Base-by-base conservation (phyloP, 2,888 invertebrate genomes). In the Cryptosula pallasiana region DNA sequence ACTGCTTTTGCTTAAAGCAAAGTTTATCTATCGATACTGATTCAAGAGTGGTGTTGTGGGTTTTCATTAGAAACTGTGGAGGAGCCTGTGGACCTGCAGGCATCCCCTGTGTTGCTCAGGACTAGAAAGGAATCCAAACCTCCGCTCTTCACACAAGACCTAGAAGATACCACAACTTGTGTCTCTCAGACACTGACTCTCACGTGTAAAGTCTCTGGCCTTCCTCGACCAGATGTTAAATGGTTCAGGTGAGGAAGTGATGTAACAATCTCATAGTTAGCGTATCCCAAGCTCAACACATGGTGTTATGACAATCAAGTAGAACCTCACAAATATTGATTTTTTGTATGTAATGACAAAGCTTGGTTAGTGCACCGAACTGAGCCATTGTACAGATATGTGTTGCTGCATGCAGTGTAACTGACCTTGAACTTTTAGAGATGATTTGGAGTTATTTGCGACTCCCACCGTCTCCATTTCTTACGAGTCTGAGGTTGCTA, bases 201-300 rank as follows among this genome's bases (percentile, higher is more conserved):
- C 72, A 87, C 87, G 55, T 94, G 94, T 20, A 92, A 91, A 86
- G 94, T 96, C 1, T 90, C 90, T 9, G 95, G 95, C 71, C 91
- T 92, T 82, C 95, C 95, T 71, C 90, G 91, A 1, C 95, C 95
- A n/a, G 91, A 90, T 81, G 90, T 95, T 29, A 89, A 90, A 58
- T 95, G 95, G 95, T 89, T 93, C 74, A 90, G 92, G 78, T 94
- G 94, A 81, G 94, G 94, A n/a, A n/a, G n/a, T n/a, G n/a, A n/a
- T n/a, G n/a, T n/a, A n/a, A n/a, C n/a, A n/a, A n/a, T n/a, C n/a
- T n/a, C n/a, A n/a, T n/a, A n/a, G n/a, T n/a, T n/a, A n/a, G n/a
- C n/a, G n/a, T n/a, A n/a, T n/a, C n/a, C n/a, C n/a, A n/a, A n/a
- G n/a, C n/a, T n/a, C n/a, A n/a, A n/a, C n/a, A n/a, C n/a, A n/a